Conservation (phyloP, 2,888 invertebrate species). For the Apodemia duryi region DNA sequence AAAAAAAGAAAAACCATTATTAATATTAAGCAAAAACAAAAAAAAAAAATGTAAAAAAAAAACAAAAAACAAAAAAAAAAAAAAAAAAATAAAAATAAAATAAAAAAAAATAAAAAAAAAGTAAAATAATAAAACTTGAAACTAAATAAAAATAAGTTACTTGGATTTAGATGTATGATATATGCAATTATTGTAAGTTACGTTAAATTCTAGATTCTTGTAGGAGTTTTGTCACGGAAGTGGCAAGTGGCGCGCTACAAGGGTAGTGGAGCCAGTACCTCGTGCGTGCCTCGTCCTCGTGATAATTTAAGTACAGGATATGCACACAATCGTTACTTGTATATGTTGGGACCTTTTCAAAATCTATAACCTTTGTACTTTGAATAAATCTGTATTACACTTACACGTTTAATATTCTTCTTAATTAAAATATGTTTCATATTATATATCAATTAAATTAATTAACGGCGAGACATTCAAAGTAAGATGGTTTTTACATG, state of each 20-base stretch:
- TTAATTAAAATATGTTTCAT: constrained; percentile 6
- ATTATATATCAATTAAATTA: background rate
- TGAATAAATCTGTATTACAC: constrained; percentile 24
- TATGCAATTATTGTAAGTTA: constrained; percentile 77
- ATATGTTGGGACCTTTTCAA: constrained; percentile 49
- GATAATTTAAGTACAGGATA: constrained; percentile 68
- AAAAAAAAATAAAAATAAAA: constrained; percentile 59
- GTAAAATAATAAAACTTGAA: constrained; percentile 77
- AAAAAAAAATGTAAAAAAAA: no score
- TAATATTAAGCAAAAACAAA: no score
- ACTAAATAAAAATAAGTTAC: constrained; percentile 77
- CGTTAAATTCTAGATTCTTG: constrained; percentile 72
- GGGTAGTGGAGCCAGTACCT: constrained; percentile 40
- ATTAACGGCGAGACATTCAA: background rate
- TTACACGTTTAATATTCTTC: constrained; percentile 17
- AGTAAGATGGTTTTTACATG: constrained; percentile 7
- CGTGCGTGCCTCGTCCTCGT: constrained; percentile 60
- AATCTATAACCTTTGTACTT: constrained; percentile 58
- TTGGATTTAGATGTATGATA: constrained; percentile 78
- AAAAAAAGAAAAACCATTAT: no score
- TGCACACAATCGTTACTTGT: constrained; percentile 50
- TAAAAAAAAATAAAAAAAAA: constrained; percentile 75
- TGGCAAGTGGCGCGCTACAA: constrained; percentile 44
- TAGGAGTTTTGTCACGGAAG: constrained; percentile 51
- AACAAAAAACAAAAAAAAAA: no score